Percentiles rank a stretch among this genome's conserved stretches.
Evolutionary conservation across 2,797 vertebrate species (phyloP).

Genomic region (Sarcophilus harrisii): DNA sequence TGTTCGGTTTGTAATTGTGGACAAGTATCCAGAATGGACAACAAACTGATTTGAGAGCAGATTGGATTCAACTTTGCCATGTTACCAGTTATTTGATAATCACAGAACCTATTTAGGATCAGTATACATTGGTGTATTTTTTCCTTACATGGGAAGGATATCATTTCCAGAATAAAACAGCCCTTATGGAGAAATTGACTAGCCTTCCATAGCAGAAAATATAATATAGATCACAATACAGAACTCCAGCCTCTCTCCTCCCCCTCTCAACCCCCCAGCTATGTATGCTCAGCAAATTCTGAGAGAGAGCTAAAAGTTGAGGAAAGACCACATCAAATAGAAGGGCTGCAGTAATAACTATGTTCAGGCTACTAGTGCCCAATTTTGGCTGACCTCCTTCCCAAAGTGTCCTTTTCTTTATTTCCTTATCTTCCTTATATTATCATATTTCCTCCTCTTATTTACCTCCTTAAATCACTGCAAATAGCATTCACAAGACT

Average conservation of each 20-base stretch:
- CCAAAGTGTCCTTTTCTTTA: constrained; percentile 83
- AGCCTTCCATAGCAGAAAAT: constrained; percentile 99
- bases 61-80: constrained; percentile 98
- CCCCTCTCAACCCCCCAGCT: constrained; percentile 89
- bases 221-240: constrained; percentile 98
- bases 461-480: constrained; percentile 87
- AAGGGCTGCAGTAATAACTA: constrained; percentile 99
- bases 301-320: constrained; percentile 98
- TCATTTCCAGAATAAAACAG: constrained; percentile 97
- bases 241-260: constrained; percentile 90
- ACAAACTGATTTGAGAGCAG: constrained; percentile 98
- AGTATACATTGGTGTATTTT: constrained; percentile 97
- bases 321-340: constrained; percentile 93
- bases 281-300: constrained; percentile 98
- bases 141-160: constrained; percentile 99
- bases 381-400: constrained; percentile 93
- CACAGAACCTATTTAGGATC: constrained; percentile 95
- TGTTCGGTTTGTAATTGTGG: constrained; percentile 86
- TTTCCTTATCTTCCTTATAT: constrained; percentile 87
- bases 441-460: constrained; percentile 84
- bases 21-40: constrained; percentile 95
- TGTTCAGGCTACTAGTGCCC: constrained; percentile 98
- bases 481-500: constrained; percentile 94
- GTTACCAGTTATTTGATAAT: constrained; percentile 96
- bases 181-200: constrained; percentile 97